These are phyloP conservation scores for Ceratina japonica DNA, from an alignment of 1,140 invertebrate species.

Conservation along the genomic window DNA sequence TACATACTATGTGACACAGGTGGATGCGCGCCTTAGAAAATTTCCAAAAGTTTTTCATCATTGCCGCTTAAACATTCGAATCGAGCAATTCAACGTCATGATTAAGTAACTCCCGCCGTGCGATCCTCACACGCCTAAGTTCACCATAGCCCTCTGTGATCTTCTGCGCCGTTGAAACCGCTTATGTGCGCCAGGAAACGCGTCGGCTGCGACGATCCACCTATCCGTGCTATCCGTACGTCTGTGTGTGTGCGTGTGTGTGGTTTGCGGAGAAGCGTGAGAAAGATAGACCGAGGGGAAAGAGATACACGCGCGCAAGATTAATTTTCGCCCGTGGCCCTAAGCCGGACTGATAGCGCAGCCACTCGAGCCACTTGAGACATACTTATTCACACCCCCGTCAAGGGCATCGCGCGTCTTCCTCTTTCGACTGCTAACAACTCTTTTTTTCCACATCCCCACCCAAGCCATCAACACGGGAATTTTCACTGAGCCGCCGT, in stretches of 20 bases:
- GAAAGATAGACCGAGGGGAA: background rate
- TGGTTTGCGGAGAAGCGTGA: background rate
- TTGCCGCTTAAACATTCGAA: background rate
- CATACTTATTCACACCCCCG: constrained; percentile 73
- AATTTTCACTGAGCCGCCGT: constrained; percentile 56
- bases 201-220: background rate
- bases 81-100: background rate
- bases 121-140: background rate
- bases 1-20: too few species aligned
- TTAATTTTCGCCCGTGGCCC: constrained; percentile 65
- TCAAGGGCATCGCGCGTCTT: constrained; percentile 60
- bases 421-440: constrained; percentile 48
- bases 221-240: too few species aligned
- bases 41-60: background rate
- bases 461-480: background rate
- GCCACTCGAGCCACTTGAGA: constrained; percentile 71
- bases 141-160: background rate
- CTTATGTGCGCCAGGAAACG: background rate
- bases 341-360: constrained; percentile 58
- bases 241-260: background rate
- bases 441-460: constrained; percentile 30
- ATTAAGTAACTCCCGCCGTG: background rate
- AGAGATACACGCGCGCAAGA: constrained; percentile 46
- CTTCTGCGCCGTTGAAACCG: constrained; percentile 1
- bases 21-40: background rate